Conservation (phyloP, 2,797 vertebrate genomes). For the Cichlasoma orientale region DNA sequence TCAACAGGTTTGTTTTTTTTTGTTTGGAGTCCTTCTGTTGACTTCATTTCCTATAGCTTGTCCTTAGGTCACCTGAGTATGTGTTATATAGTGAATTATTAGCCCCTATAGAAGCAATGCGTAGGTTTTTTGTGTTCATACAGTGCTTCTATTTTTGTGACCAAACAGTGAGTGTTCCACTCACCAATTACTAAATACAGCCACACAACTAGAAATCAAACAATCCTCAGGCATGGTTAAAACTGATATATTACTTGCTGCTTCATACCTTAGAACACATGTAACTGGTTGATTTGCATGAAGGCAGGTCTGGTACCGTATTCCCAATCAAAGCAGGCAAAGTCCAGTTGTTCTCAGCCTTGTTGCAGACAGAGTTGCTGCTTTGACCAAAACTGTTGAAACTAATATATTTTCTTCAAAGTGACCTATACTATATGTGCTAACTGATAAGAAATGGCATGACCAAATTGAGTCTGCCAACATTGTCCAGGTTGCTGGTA, state of each 20-base stretch:
- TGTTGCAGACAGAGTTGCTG: background rate
- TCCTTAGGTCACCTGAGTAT: background rate
- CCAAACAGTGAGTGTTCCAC: background rate
- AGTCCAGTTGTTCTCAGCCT: background rate
- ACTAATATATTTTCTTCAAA: background rate
- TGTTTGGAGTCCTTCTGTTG: background rate
- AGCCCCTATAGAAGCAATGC: background rate
- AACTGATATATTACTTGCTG: background rate
- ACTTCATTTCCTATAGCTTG: background rate
- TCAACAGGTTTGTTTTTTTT: background rate
- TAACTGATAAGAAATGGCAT: background rate
- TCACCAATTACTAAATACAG: background rate
- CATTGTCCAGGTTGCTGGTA: background rate
- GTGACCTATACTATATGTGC: background rate
- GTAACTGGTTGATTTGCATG: background rate
- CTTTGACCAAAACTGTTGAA: background rate
- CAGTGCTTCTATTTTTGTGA: background rate
- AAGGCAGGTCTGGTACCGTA: background rate
- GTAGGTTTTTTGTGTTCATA: background rate
- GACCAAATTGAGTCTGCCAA: background rate
- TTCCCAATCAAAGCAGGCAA: background rate
- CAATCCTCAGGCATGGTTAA: background rate
- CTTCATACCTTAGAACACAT: background rate
- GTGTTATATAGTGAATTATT: no score
- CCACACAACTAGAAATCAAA: background rate